A percentile compares a stretch with the other conserved stretches of the same genome.
Evolutionary conservation across 2,888 invertebrate genomes (phyloP).

Genomic region (Heteromyza rotundicornis): DNA sequence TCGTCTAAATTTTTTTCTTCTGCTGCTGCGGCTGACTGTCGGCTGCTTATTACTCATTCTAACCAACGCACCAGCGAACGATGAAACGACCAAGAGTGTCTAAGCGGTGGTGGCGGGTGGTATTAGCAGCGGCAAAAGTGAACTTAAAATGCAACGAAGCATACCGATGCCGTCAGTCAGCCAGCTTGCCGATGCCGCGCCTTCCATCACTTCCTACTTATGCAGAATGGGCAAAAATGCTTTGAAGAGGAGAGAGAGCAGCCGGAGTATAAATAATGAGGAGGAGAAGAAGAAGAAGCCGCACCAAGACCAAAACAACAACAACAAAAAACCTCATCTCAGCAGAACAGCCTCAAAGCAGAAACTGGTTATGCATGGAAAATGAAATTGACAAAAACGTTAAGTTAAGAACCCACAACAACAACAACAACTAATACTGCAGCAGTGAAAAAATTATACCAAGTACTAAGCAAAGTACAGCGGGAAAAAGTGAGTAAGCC

Average conservation of each 20-base stretch:
- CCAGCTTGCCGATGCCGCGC: slow-evolving; percentile 9
- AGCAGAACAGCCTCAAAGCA: slow-evolving; percentile 10
- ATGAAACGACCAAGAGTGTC: too few species aligned
- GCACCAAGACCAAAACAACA: neutral
- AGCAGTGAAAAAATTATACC: neutral
- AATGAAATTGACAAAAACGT: slow-evolving; percentile 17
- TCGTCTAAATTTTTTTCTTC: too few species aligned
- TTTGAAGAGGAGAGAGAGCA: too few species aligned
- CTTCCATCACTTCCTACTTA: slow-evolving; percentile 9
- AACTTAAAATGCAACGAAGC: slow-evolving; percentile 56
- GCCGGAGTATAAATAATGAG: too few species aligned
- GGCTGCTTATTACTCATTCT: slow-evolving; percentile 8
- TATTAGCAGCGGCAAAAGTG: slow-evolving; percentile 34
- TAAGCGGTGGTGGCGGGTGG: neutral
- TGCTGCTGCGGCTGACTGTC: neutral
- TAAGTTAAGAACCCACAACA: neutral
- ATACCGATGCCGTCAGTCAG: slow-evolving; percentile 45
- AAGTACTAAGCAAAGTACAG: neutral
- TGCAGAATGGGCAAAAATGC: too few species aligned
- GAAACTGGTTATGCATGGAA: slow-evolving; percentile 24
- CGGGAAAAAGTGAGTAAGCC: neutral
- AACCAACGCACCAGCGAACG: slow-evolving; percentile 1
- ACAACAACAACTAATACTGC: slow-evolving; percentile 1
- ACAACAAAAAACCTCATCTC: slow-evolving; percentile 14
- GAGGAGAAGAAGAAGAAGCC: neutral